Conservation (phyloP, 2,113 vertebrate species). For the Pseudopodoces humilis region DNA sequence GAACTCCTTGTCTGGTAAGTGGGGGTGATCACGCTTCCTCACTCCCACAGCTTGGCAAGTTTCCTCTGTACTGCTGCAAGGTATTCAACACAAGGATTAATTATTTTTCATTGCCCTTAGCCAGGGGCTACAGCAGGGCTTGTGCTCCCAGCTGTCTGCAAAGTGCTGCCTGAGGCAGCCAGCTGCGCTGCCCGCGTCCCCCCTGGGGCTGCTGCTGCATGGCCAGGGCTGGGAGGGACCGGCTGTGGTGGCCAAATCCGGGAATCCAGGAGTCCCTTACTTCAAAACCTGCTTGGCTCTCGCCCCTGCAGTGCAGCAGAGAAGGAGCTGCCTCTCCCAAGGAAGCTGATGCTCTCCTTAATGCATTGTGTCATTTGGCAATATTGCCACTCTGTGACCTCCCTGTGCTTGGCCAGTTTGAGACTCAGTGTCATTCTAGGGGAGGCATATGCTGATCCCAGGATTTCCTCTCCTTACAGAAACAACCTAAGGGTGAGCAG, state of each 20-base stretch:
- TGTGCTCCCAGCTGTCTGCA: not conserved
- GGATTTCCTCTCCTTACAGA: not conserved
- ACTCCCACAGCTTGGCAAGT: not conserved
- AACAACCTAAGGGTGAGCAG: not conserved
- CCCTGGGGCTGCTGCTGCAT: not conserved
- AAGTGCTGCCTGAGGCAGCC: rapidly evolving
- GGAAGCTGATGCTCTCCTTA: not conserved
- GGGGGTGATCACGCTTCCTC: not conserved
- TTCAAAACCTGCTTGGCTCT: not conserved
- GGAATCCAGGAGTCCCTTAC: not conserved
- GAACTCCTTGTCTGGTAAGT: not conserved
- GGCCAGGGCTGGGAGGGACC: not conserved
- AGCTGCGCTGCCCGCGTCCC: rapidly evolving
- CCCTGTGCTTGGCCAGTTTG: not conserved
- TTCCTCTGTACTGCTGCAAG: not conserved
- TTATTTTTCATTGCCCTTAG: not conserved
- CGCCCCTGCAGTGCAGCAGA: not conserved
- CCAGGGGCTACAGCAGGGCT: not conserved
- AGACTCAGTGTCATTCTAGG: not conserved
- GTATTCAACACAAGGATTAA: not conserved
- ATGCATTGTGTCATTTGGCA: not conserved
- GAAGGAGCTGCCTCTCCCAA: not conserved
- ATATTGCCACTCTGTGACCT: not conserved
- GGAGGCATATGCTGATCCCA: not conserved
- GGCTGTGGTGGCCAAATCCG: rapidly evolving